Base-by-base conservation (phyloP, 2,888 invertebrate genomes). In the Philopedon plagiatum region DNA sequence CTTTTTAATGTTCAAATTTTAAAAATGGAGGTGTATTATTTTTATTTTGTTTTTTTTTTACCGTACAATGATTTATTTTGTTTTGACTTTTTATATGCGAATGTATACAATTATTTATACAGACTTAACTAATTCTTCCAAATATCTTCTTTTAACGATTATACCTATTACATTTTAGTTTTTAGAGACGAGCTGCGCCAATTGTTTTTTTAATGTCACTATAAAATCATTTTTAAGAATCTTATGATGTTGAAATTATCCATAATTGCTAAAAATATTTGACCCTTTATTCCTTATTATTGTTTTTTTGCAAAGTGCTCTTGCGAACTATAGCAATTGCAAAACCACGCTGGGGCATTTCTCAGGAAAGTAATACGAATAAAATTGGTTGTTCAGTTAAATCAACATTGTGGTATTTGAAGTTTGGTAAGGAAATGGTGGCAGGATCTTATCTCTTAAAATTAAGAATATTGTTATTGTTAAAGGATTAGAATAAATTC, bases 21-120 rank as follows among this genome's bases (percentile, higher is more conserved):
- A 37, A 61, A 57, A 61, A 37, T 39, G 61, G 71, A 71, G 71
- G 71, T 71, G 71, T 67, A 71, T 71, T 56, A 60, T 58, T 65
- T 72, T 58, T 56, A 49, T 67, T 64, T 44, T 65, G 54, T 49
- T 67, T 58, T 19, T 49, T 49, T 49, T 39, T 39, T 21, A 26
- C 26, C 57, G 37, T 37, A 39, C 57, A 39, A 57, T 56, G 37
- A 41, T 64, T n/a, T n/a, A n/a, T n/a, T 64, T 64, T 39, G 18
- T 51, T 54, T 56, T 64, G 39, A 51, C 46, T 63, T 63, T 63
- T 63, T 64, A 64, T 54, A 64, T 64, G 64, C 34, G n/a, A 64
- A 34, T 64, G 64, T 64, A 64, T 64, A 64, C 64, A 64, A 54
- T 64, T 64, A 64, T 64, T 64, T 64, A 64, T 64, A 54, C 64